These are phyloP conservation scores for Lepidochrysops patricia DNA, from an alignment of 2,888 invertebrate species.

Conservation along the genomic window DNA sequence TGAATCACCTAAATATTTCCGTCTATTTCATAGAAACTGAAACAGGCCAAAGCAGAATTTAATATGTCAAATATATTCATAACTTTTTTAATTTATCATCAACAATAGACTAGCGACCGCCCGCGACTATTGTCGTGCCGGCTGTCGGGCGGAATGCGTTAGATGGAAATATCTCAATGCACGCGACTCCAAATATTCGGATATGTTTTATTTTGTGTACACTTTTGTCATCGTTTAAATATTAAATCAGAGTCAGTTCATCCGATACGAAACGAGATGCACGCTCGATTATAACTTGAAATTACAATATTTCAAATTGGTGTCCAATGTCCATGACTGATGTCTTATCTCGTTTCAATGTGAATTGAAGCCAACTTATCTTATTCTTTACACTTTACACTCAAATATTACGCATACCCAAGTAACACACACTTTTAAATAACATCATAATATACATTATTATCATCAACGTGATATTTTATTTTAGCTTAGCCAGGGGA, in stretches of 20 bases:
- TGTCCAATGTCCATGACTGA: too few relatives aligned
- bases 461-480: too few relatives aligned
- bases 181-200: neutral
- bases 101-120: neutral
- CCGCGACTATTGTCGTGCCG: neutral
- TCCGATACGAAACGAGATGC: too few relatives aligned
- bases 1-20: neutral
- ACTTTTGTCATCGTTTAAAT: neutral
- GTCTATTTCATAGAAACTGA: neutral
- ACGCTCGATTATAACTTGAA: too few relatives aligned
- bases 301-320: too few relatives aligned
- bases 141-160: neutral
- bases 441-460: neutral
- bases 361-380: too few relatives aligned
- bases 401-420: too few relatives aligned
- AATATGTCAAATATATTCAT: neutral
- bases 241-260: neutral
- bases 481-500: too few relatives aligned
- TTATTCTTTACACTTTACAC: too few relatives aligned
- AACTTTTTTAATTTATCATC: neutral
- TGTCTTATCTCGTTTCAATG: too few relatives aligned
- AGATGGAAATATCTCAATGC: neutral
- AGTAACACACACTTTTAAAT: too few relatives aligned
- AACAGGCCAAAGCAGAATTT: too few relatives aligned
- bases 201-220: neutral